Evolutionary conservation across 2,797 vertebrate genomes (phyloP), one percentile per base, ranked within the genome.

Genomic region (Acanthurus leucopareius): DNA sequence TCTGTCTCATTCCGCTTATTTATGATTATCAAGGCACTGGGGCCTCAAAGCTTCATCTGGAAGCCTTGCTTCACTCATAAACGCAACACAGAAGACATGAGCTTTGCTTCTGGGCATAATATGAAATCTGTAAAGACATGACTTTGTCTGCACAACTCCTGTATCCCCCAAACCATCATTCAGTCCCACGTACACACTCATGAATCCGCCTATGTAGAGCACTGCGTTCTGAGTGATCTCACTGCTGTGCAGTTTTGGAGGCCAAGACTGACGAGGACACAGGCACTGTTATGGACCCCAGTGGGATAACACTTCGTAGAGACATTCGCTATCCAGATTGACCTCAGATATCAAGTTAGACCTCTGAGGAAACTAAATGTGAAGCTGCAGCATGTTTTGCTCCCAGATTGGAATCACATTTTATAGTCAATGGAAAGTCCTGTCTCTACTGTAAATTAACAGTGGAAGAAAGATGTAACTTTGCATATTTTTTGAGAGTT

Each of bases 21-120:
- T 88, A 81, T 82, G 57, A 80, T 90, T 80, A 83, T 77, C 69
- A 72, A 86, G 60, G 73, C 22, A 2, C 65, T 40, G 64, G 63
- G 69, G 58, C 62, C 25, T 58, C 4, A 19, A 68, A 69, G 63
- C 70, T 77, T 71, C 70, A 56, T 83, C 81, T 80, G 45, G 61
- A 75, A 58, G 49, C 11, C 56, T 83, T 79, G 53, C 86, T 79
- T 9, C 0, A 3, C 66, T 75, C 69, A 64, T 87, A 82, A 84
- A 89, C 40, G 4, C 66, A 35, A 15, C 47, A 6, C 70, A 44
- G 67, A 88, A 84, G 66, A 85, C 58, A 44, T 0, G 7, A 56
- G 70, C 17, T 60, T 62, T 22, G 47, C 62, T 75, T 71, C 35
- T 57, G 73, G 48, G 32, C 51, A 56, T 77, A 60, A 67, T 63